These are phyloP conservation scores for Andrena flavipes DNA, from an alignment of 2,888 invertebrate species.

Conservation along the genomic window DNA sequence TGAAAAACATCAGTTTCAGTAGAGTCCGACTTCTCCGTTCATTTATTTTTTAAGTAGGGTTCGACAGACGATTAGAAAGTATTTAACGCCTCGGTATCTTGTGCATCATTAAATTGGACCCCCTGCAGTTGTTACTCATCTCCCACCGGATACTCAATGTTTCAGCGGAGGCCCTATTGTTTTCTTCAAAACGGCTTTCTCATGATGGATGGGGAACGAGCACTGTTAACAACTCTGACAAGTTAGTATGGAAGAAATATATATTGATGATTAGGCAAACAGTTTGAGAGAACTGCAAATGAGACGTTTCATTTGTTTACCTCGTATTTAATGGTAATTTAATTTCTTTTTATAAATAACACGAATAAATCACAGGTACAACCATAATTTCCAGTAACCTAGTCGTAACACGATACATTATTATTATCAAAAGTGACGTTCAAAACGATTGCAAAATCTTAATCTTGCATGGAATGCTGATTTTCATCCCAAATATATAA, in stretches of 20 bases:
- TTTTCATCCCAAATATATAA: no score
- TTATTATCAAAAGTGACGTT: no score
- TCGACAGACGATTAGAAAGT: constrained; percentile 69
- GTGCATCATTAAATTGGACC: constrained; percentile 55
- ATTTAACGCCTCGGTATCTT: constrained; percentile 66
- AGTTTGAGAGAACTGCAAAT: neutral
- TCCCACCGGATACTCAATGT: constrained; percentile 60
- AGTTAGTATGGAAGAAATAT: constrained; percentile 31
- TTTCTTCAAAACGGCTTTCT: constrained; percentile 45
- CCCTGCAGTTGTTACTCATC: constrained; percentile 58
- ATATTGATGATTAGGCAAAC: constrained; percentile 10
- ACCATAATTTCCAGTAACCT: no score
- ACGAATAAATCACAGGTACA: no score
- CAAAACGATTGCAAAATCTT: no score
- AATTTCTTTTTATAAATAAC: no score
- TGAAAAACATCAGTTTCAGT: constrained; percentile 63
- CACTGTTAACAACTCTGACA: constrained; percentile 40
- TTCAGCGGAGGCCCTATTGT: constrained; percentile 52
- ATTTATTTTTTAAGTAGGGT: constrained; percentile 6
- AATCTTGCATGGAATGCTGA: no score
- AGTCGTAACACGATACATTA: no score
- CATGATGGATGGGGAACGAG: constrained; percentile 29
- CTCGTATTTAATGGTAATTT: no score
- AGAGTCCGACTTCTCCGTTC: constrained; percentile 56
- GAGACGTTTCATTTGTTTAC: neutral